Percentiles rank a stretch among this genome's conserved stretches.
phyloP scores from a whole-genome alignment of 1,140 invertebrate genomes.

The Drosophila lacertosa region DNA sequence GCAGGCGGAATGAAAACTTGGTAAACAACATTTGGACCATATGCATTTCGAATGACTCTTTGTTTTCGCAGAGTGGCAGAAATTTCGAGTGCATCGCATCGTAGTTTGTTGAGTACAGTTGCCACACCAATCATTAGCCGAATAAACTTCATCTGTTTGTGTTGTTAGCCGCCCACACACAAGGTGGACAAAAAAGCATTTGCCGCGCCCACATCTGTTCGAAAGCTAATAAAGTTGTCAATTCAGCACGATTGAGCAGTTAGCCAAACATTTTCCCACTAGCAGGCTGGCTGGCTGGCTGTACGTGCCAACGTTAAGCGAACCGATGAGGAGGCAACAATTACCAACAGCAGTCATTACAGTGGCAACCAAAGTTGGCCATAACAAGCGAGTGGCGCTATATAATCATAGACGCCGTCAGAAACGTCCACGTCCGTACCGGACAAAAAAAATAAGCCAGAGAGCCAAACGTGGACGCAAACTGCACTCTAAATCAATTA shows the following conservation, averaged over 20 bases:
- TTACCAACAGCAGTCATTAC: conserved; percentile 66
- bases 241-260: conserved; percentile 75
- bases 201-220: conserved; percentile 15
- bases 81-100: conserved; percentile 40
- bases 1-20: conserved; percentile 5
- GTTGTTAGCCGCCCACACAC: conserved; percentile 10
- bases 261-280: conserved; percentile 69
- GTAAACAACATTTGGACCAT: conserved; percentile 45
- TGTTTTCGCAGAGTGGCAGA: conserved; percentile 49
- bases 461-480: conserved; percentile 29
- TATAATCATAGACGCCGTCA: conserved; percentile 68
- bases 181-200: background rate
- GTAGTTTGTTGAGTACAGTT: conserved; percentile 47
- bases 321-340: conserved; percentile 58
- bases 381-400: conserved; percentile 77
- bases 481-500: conserved; percentile 80
- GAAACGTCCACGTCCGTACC: conserved; percentile 19
- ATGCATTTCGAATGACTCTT: conserved; percentile 37
- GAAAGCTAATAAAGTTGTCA: conserved; percentile 77
- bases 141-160: background rate
- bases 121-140: conserved; percentile 10
- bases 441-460: conserved; percentile 7
- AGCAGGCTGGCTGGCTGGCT: conserved; percentile 64
- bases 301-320: conserved; percentile 35
- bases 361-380: conserved; percentile 74